Conservation (phyloP, 1,140 invertebrate species). For the Diabrotica virgifera region DNA sequence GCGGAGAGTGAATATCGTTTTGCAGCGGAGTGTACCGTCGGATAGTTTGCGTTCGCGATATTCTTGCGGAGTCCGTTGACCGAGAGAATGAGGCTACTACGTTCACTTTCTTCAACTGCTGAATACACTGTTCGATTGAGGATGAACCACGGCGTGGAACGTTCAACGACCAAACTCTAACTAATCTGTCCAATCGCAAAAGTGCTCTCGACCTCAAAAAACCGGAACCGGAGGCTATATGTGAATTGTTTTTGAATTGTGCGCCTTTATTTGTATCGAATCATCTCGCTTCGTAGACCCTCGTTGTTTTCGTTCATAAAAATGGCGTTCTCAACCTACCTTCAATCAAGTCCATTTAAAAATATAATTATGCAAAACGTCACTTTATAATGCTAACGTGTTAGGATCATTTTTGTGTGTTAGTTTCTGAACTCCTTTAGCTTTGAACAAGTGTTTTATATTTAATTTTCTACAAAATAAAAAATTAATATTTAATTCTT, state of each 20-base stretch:
- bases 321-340: too few relatives aligned
- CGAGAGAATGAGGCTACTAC: conserved; percentile 9
- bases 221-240: conserved; percentile 17
- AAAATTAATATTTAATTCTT: too few relatives aligned
- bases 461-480: too few relatives aligned
- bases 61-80: background rate
- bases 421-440: too few relatives aligned
- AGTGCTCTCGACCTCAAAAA: conserved; percentile 18
- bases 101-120: conserved; percentile 17
- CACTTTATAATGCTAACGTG: too few relatives aligned
- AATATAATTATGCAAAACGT: too few relatives aligned
- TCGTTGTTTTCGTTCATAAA: too few relatives aligned
- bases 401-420: too few relatives aligned
- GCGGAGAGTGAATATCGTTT: background rate
- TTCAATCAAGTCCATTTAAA: too few relatives aligned
- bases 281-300: background rate
- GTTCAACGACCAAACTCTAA: background rate
- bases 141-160: conserved; percentile 8
- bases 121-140: background rate
- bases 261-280: conserved; percentile 9
- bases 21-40: background rate
- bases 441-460: too few relatives aligned
- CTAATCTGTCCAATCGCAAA: conserved; percentile 17
- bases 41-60: conserved; percentile 26
- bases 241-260: conserved; percentile 20